Percentiles rank a stretch among this genome's conserved stretches.
Evolutionary conservation across 1,140 invertebrate species (phyloP).

Genomic region (Pissodes strobi): DNA sequence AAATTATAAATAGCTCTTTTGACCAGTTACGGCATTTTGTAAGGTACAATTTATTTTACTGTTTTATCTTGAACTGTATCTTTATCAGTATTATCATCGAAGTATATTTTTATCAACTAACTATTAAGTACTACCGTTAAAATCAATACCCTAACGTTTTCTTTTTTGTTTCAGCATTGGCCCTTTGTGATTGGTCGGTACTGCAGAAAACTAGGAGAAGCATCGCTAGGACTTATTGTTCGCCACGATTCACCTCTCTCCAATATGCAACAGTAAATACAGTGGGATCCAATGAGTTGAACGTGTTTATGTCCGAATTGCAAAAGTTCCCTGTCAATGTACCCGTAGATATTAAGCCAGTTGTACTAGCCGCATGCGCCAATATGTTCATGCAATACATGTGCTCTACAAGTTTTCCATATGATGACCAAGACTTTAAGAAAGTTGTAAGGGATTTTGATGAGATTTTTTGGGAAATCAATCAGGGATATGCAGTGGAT

Average conservation of each 20-base stretch:
- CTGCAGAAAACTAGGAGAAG: too few species aligned
- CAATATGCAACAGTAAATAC: slow-evolving; percentile 70
- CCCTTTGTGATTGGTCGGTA: too few species aligned
- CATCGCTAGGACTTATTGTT: slow-evolving; percentile 72
- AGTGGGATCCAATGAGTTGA: slow-evolving; percentile 66
- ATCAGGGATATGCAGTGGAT: slow-evolving; percentile 85
- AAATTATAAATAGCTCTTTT: too few species aligned
- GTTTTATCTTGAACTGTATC: too few species aligned
- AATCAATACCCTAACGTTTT: too few species aligned
- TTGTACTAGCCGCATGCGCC: slow-evolving; percentile 71
- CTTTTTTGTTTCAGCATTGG: slow-evolving; percentile 38
- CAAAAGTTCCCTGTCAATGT: slow-evolving; percentile 54
- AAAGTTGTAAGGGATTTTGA: slow-evolving; percentile 76
- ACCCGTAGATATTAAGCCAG: slow-evolving; percentile 62
- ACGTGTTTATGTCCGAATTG: slow-evolving; percentile 63
- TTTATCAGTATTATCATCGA: too few species aligned
- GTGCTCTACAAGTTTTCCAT: slow-evolving; percentile 74
- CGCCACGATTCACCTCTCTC: slow-evolving; percentile 68
- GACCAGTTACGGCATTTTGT: too few species aligned
- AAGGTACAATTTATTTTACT: too few species aligned
- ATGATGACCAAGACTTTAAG: slow-evolving; percentile 67
- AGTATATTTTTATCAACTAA: too few species aligned
- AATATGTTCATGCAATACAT: slow-evolving; percentile 87
- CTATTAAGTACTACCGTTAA: too few species aligned
- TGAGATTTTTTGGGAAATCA: slow-evolving; percentile 87